These are phyloP conservation scores for Zaprionus kolodkinae DNA, from an alignment of 1,140 invertebrate genomes.

Conservation along the genomic window DNA sequence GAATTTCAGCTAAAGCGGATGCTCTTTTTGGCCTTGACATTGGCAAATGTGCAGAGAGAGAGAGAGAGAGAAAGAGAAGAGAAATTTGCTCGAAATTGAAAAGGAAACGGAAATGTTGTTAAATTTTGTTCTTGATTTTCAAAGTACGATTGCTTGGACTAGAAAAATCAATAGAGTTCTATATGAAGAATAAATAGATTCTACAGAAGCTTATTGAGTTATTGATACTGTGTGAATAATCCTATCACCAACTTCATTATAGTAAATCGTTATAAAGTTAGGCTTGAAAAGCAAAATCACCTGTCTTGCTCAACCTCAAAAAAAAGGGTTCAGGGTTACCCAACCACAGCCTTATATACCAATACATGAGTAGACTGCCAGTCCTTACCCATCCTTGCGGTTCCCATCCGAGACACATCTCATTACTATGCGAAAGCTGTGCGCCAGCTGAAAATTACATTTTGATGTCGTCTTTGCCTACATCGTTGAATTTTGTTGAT, in stretches of 20 bases:
- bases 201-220: too few relatives aligned
- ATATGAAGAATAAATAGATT: neutral
- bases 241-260: neutral
- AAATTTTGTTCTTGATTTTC: conserved; percentile 34
- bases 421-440: conserved; percentile 76
- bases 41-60: conserved; percentile 50
- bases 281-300: neutral
- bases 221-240: too few relatives aligned
- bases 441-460: conserved; percentile 73
- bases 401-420: conserved; percentile 29
- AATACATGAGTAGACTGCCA: neutral
- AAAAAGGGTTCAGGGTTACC: conserved; percentile 4
- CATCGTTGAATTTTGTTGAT: conserved; percentile 75
- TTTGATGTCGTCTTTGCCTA: conserved; percentile 65
- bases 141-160: conserved; percentile 9
- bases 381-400: neutral
- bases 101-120: conserved; percentile 62
- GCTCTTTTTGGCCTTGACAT: conserved; percentile 49
- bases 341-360: too few relatives aligned
- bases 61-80: neutral
- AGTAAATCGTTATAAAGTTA: conserved; percentile 6
- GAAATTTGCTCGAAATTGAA: conserved; percentile 18
- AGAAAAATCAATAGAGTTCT: conserved; percentile 64
- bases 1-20: conserved; percentile 52
- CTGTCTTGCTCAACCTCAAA: too few relatives aligned